A percentile compares a stretch with the other conserved stretches of the same genome.
phyloP scores from a whole-genome alignment of 2,113 vertebrate genomes.

The Eira barbara region DNA sequence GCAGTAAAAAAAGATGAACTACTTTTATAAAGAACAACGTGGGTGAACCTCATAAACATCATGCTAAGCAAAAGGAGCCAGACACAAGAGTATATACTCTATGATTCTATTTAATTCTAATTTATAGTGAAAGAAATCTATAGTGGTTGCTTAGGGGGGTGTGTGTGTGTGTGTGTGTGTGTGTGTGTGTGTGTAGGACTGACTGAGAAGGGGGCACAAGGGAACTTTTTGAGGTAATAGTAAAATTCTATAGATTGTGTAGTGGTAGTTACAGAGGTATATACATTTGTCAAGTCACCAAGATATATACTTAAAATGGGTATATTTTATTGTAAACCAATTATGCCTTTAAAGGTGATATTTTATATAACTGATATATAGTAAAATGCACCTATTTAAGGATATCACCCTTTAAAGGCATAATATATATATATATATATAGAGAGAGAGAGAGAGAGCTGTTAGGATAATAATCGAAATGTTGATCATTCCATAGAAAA shows the following conservation, averaged over 20 bases:
- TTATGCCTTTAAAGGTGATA: background rate
- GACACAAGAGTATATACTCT: background rate
- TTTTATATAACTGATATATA: too few species aligned
- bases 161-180: background rate
- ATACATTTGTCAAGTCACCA: background rate
- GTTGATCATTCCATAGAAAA: background rate
- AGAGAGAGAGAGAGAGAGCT: background rate
- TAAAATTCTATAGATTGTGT: background rate
- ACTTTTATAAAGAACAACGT: background rate
- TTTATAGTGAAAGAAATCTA: background rate
- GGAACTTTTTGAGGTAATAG: background rate
- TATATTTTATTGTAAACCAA: background rate
- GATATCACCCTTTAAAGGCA: too few species aligned
- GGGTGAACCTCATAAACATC: background rate
- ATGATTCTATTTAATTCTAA: conserved; percentile 4
- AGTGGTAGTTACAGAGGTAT: background rate
- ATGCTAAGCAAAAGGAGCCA: background rate
- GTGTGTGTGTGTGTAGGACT: too few species aligned
- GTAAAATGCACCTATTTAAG: too few species aligned
- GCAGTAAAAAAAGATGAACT: background rate
- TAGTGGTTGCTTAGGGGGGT: background rate
- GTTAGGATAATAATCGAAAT: background rate
- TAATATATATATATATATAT: background rate
- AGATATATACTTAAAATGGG: background rate
- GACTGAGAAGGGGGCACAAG: background rate